Conservation (phyloP, 1,140 invertebrate genomes). For the Dinothrombium tinctorium region DNA sequence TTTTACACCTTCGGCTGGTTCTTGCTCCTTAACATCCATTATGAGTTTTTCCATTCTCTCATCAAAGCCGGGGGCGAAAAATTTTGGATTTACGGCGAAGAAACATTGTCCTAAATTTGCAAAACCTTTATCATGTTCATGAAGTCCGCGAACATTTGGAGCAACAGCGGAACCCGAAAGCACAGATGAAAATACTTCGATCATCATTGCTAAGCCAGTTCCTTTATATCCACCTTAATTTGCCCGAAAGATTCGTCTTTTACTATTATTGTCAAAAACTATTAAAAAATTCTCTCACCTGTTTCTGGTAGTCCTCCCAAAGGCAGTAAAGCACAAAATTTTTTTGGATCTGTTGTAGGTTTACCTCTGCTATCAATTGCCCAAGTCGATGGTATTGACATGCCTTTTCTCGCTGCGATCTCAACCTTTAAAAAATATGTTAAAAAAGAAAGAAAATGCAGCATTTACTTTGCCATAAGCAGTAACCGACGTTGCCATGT, state of each 20-base stretch:
- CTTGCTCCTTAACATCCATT: slow-evolving; percentile 21
- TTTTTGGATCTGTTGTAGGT: slow-evolving; percentile 2
- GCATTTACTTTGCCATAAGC: slow-evolving; percentile 51
- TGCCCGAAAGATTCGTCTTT: slow-evolving; percentile 7
- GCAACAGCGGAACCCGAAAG: slow-evolving; percentile 36
- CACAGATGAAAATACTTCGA: slow-evolving; percentile 56
- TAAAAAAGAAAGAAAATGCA: too few species aligned
- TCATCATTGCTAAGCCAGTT: slow-evolving; percentile 58
- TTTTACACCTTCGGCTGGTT: slow-evolving; percentile 14
- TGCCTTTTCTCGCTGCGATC: slow-evolving; percentile 42
- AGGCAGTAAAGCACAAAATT: slow-evolving; percentile 38
- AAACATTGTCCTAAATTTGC: slow-evolving; percentile 78
- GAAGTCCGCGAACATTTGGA: slow-evolving; percentile 49
- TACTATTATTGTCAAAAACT: not conserved
- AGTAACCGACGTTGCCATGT: slow-evolving; percentile 80
- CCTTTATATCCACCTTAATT: slow-evolving; percentile 74
- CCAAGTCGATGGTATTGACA: slow-evolving; percentile 54
- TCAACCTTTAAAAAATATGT: too few species aligned
- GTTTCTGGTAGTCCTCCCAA: slow-evolving; percentile 41
- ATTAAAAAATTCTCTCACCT: slow-evolving; percentile 5
- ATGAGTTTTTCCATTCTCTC: slow-evolving; percentile 39
- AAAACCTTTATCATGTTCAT: slow-evolving; percentile 26
- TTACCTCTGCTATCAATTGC: slow-evolving; percentile 43
- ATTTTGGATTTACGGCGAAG: slow-evolving; percentile 57
- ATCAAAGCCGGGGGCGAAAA: slow-evolving; percentile 54